Evolutionary conservation across 2,113 vertebrate species (phyloP).

Genomic region (Phyllopteryx taeniolatus): DNA sequence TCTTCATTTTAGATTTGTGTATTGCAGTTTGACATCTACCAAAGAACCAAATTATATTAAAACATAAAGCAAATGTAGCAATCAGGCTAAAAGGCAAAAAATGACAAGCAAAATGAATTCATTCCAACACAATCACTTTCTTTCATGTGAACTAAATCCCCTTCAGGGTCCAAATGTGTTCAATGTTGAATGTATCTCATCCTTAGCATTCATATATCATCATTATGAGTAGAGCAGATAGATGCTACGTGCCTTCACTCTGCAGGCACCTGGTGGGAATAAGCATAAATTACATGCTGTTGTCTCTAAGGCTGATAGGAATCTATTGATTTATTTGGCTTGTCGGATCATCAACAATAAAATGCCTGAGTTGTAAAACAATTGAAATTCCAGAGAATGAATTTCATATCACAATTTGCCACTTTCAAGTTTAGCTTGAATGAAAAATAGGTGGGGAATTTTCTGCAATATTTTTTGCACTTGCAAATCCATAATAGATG

Average conservation of each 20-base stretch:
- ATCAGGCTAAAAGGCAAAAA: constrained; percentile 34
- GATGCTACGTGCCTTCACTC: constrained; percentile 5
- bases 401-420: neutral
- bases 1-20: constrained; percentile 48
- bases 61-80: constrained; percentile 41
- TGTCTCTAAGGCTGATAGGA: neutral
- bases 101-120: constrained; percentile 50
- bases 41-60: constrained; percentile 41
- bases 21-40: constrained; percentile 39
- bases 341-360: neutral
- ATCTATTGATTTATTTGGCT: neutral
- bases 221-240: constrained; percentile 2
- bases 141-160: constrained; percentile 49
- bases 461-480: neutral
- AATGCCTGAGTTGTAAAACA: neutral
- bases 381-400: neutral
- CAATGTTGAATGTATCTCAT: constrained; percentile 23
- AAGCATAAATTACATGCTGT: constrained; percentile 17
- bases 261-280: constrained; percentile 11
- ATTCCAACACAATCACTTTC: constrained; percentile 36
- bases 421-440: constrained; percentile 2
- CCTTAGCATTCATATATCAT: constrained; percentile 24
- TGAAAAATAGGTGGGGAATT: constrained; percentile 2
- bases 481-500: constrained; percentile 17
- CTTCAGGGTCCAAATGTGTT: constrained; percentile 33